Evolutionary conservation across 2,113 vertebrate genomes (phyloP).

Genomic region (Anser brachyrhynchus): DNA sequence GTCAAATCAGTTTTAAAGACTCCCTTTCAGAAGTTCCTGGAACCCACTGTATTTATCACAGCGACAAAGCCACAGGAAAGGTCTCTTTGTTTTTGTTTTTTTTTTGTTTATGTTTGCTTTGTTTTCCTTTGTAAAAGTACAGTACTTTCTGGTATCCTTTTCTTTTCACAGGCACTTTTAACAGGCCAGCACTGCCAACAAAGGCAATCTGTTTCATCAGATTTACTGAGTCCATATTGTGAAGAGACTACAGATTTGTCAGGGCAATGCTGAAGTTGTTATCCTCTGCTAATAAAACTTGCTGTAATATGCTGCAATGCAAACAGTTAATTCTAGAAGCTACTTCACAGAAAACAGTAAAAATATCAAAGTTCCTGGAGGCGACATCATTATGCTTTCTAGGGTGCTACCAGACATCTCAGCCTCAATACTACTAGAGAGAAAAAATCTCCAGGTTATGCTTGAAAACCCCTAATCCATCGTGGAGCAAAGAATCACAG

Average conservation of each 20-base stretch:
- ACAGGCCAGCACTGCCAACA: neutral
- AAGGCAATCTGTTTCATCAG: neutral
- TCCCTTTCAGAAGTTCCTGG: neutral
- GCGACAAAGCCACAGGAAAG: constrained; percentile 16
- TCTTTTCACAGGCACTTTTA: constrained; percentile 15
- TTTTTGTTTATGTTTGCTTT: neutral
- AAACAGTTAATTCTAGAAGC: neutral
- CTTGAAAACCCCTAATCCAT: neutral
- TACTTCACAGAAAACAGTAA: neutral
- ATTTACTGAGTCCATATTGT: neutral
- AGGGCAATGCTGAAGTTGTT: constrained; percentile 5
- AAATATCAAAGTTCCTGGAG: neutral
- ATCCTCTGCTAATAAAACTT: constrained; percentile 1
- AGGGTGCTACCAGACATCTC: neutral
- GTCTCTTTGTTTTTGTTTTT: neutral
- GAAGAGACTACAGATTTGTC: neutral
- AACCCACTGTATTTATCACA: constrained; percentile 27
- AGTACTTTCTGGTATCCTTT: constrained; percentile 28
- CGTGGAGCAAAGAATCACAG: neutral
- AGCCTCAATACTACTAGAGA: neutral
- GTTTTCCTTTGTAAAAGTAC: neutral
- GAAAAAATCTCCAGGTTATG: neutral
- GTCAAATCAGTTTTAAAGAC: neutral
- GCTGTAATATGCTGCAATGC: neutral
- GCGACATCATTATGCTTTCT: neutral